Conservation (phyloP, 1,140 invertebrate genomes). For the Zeugodacus cucurbitae region DNA sequence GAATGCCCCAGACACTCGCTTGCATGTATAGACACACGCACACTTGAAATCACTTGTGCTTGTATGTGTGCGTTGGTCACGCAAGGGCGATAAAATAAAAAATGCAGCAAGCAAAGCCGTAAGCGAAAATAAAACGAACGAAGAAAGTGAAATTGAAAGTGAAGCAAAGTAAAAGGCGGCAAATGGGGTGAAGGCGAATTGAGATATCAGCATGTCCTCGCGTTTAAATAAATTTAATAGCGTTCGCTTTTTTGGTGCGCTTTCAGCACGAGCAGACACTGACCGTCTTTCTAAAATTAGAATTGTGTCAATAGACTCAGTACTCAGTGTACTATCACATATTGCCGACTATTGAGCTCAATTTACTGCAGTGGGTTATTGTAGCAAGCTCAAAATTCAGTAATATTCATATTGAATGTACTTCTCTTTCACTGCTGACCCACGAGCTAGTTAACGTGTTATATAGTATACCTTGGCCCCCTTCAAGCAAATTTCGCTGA, state of each 20-base stretch:
- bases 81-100: constrained; percentile 22
- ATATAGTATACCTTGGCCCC: too few species aligned
- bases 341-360: too few species aligned
- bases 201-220: background rate
- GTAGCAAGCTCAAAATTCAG: too few species aligned
- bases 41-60: background rate
- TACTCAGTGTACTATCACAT: too few species aligned
- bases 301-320: too few species aligned
- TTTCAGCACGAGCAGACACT: background rate
- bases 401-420: too few species aligned
- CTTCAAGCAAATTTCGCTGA: too few species aligned
- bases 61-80: background rate
- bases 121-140: background rate
- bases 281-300: background rate
- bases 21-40: background rate
- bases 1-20: background rate
- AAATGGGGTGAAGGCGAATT: background rate
- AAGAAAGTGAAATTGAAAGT: constrained; percentile 19
- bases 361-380: too few species aligned
- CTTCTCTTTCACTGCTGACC: too few species aligned
- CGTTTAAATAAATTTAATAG: background rate
- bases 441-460: too few species aligned
- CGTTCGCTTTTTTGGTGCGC: background rate
- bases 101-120: background rate
- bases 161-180: background rate